Evolutionary conservation across 2,113 vertebrate species (phyloP).

Genomic region (Aspidoscelis tigris): DNA sequence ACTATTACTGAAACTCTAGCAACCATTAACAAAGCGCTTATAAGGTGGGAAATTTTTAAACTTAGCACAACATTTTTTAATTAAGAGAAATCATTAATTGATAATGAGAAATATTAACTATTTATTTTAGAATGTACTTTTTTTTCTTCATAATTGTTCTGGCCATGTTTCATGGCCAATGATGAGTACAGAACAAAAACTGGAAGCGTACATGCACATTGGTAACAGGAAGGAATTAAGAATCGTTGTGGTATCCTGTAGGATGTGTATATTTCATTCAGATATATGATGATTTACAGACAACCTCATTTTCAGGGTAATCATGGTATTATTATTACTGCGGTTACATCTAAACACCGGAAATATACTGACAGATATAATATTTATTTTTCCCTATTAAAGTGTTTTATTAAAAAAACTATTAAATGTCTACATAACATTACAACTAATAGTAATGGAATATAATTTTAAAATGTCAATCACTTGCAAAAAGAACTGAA

Average conservation of each 20-base stretch:
- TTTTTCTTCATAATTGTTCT: background rate
- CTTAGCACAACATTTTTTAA: no score
- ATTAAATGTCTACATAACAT: background rate
- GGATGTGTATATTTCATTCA: constrained; percentile 62
- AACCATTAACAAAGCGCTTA: background rate
- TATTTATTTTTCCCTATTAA: constrained; percentile 49
- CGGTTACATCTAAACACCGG: constrained; percentile 61
- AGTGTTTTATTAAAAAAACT: background rate
- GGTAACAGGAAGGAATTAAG: constrained; percentile 69
- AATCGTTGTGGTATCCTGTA: constrained; percentile 72
- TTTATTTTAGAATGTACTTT: background rate
- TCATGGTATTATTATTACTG: constrained; percentile 68
- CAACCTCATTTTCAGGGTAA: constrained; percentile 59
- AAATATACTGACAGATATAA: constrained; percentile 60
- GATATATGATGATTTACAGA: constrained; percentile 57
- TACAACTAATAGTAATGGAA: background rate
- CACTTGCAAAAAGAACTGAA: background rate
- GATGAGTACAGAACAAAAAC: background rate
- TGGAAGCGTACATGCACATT: constrained; percentile 52
- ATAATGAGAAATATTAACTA: background rate
- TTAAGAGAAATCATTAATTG: background rate
- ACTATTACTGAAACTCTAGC: background rate
- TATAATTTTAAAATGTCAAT: background rate
- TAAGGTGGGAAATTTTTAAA: background rate
- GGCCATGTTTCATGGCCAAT: background rate